Base-by-base conservation (phyloP, 2,113 vertebrate genomes). In the Lasiurus cinereus region DNA sequence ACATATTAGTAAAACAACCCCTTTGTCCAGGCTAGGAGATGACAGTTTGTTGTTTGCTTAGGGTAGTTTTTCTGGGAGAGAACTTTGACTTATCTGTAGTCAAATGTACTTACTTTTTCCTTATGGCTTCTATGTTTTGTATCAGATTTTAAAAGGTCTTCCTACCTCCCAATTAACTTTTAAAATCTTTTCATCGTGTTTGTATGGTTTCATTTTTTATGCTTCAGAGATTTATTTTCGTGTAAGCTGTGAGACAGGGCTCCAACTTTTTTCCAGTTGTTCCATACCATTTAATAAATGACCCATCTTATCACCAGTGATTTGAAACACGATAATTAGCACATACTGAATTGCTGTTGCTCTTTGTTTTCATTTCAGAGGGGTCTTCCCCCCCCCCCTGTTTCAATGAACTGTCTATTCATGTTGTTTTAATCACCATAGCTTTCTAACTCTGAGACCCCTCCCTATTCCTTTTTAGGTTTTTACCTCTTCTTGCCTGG, bases 131-230 rank as follows among this genome's bases (percentile, higher is more conserved):
- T 74, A 50, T 27, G 1, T 84, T 89, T 93, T 94, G 14, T 46
- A 67, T 64, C 52, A 46, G 66, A 85, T 84, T 93, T 87, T 87
- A n/a, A 90, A 95, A 88, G 22, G 6, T 67, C 70, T 89, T 70
- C 24, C 11, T 70, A 72, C 48, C 62, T 78, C 74, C 29, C 93
- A 85, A 89, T 96, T 93, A 62, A 79, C 16, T 54, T 83, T 59
- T 46, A 11, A 33, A 70, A 86, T 83, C 36, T 83, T 82, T 70
- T 80, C 70, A 85, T 54, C 72, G 36, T 64, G 15, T 76, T 64
- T 85, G 59, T 46, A 14, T 33, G 27, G 22, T 31, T 64, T 83
- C 22, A 6, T 56, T 54, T 86, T 74, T 82, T 22, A n/a, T 21
- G 10, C 14, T 39, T 39, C 13, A 85, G 74, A 92, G 69, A 56